Evolutionary conservation across 2,888 invertebrate genomes (phyloP), one percentile per base, ranked within the genome.

Genomic region (Encarsia formosa): DNA sequence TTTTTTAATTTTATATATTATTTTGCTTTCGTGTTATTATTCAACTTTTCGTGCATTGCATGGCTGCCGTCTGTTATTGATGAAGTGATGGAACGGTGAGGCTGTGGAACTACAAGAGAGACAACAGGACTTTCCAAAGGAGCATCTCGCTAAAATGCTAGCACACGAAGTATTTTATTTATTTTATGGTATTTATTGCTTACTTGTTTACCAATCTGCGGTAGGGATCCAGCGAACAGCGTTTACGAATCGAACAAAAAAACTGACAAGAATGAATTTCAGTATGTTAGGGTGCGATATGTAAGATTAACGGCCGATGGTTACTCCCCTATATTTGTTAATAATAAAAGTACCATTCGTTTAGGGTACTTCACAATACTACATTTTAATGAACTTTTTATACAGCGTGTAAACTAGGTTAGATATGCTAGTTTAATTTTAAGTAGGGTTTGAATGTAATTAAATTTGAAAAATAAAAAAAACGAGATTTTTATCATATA

Each of bases 131-230:
- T 58, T 71, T 71, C 65, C 71, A 73, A 60, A 66, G 73, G 65
- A 73, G 72, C 66, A 71, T 67, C 63, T 73, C 73, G 39, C 63
- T 73, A 60, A 73, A 70, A 64, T 69, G 69, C 61, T 73, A 70
- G 67, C 61, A 61, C 59, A 61, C 31, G 52, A 41, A 54, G 54
- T 55, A 58, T 61, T 62, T 57, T 62, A 65, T 65, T 67, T 63
- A 66, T 63, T 62, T 61, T 57, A 39, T 59, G 57, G 58, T 58
- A 49, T 45, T 57, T 48, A 6, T 57, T 49, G 54, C 52, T 54
- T 59, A 60, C 54, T 55, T 58, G 50, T 55, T 52, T 48, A 57
- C 50, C 52, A 41, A 52, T 57, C 47, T 50, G 31, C 39, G 55
- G 52, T 57, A 57, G 57, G 55, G 52, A 57, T 55, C 52, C 45